Evolutionary conservation across 2,888 invertebrate species (phyloP).

Genomic region (Calameuta filiformis): DNA sequence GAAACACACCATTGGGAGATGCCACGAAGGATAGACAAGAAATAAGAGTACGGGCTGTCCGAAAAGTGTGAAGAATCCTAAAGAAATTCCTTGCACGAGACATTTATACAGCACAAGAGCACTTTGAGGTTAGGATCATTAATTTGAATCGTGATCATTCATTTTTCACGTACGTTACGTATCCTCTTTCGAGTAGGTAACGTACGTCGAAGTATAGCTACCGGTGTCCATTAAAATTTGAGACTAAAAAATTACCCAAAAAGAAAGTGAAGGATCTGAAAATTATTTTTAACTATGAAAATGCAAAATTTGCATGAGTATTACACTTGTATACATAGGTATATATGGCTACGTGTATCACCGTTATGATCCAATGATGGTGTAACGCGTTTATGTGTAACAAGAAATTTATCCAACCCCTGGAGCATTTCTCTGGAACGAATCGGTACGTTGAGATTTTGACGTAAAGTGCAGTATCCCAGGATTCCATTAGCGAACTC

Average conservation of each 20-base stretch:
- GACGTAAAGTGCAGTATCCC: not conserved
- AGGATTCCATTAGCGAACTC: constrained; percentile 4
- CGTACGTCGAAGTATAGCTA: not conserved
- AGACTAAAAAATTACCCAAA: not conserved
- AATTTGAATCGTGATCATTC: not conserved
- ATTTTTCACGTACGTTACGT: not conserved
- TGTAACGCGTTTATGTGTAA: not conserved
- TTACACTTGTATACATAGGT: too few species aligned
- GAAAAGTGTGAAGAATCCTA: not conserved
- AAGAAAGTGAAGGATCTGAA: not conserved
- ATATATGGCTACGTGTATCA: too few species aligned
- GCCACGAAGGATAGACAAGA: not conserved
- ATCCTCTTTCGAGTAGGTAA: not conserved
- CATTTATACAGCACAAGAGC: not conserved
- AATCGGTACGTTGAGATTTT: not conserved
- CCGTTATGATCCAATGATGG: too few species aligned
- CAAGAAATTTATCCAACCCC: not conserved
- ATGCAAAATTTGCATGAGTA: too few species aligned
- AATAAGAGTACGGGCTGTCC: not conserved
- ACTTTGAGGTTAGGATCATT: not conserved
- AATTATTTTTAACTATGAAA: too few species aligned
- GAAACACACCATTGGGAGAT: not conserved
- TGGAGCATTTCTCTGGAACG: not conserved
- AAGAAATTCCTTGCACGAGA: not conserved
- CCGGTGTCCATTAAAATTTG: not conserved